phyloP scores from a whole-genome alignment of 2,113 vertebrate species.

The Oreochromis niloticus region DNA sequence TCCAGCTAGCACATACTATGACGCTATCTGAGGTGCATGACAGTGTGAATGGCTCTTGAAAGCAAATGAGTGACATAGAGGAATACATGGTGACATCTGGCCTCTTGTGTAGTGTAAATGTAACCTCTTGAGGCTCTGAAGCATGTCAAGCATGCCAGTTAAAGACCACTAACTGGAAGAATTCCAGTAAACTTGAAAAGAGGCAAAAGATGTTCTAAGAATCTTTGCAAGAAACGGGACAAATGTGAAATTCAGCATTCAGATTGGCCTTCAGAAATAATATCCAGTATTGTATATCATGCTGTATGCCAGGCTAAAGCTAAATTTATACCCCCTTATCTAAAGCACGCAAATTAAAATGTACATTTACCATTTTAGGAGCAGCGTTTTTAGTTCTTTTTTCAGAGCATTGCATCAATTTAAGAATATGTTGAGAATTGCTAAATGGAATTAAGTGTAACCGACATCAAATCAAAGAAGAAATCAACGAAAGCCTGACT shows the following conservation, averaged over 20 bases:
- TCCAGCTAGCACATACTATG: background rate
- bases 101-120: accelerated
- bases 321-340: background rate
- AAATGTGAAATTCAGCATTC: background rate
- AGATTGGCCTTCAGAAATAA: background rate
- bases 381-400: background rate
- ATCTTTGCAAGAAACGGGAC: background rate
- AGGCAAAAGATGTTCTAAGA: background rate
- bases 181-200: background rate
- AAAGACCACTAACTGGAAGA: background rate
- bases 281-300: background rate
- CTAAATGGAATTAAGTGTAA: background rate
- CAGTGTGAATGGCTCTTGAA: background rate
- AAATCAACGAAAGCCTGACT: background rate
- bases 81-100: background rate
- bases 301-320: background rate
- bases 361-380: accelerated
- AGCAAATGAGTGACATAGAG: background rate
- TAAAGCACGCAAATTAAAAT: background rate
- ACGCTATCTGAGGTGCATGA: background rate
- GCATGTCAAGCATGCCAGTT: background rate
- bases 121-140: background rate
- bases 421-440: background rate
- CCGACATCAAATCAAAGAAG: background rate
- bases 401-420: background rate